These are phyloP conservation scores for Coecobrya sp. DNA, from an alignment of 2,888 invertebrate genomes.

Conservation along the genomic window DNA sequence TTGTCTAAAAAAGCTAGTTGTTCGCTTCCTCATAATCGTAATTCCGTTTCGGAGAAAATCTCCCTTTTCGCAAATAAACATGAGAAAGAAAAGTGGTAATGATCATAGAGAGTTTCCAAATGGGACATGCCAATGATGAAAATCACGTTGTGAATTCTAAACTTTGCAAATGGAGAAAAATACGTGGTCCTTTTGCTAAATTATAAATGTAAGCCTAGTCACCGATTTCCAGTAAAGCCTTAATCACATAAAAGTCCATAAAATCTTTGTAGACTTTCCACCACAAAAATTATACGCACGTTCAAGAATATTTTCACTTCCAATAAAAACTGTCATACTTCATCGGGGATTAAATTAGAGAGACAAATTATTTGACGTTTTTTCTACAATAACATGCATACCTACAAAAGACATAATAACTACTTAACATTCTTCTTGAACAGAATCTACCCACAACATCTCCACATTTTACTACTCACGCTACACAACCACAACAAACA, in stretches of 20 bases:
- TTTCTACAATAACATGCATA: conserved; percentile 11
- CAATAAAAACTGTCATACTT: conserved; percentile 58
- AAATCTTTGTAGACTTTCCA: no score
- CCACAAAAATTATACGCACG: background rate
- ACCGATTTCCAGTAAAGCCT: no score
- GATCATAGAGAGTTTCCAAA: background rate
- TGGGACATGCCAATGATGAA: background rate
- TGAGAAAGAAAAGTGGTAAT: background rate
- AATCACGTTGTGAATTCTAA: background rate
- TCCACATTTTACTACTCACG: conserved; percentile 5
- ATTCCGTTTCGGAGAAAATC: conserved; percentile 16
- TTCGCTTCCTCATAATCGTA: conserved; percentile 59
- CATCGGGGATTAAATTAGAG: conserved; percentile 48
- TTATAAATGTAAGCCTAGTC: no score
- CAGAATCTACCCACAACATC: conserved; percentile 28
- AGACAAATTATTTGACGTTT: conserved; percentile 30
- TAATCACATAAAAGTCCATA: no score
- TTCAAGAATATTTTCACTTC: conserved; percentile 34
- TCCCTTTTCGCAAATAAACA: background rate
- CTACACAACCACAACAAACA: background rate
- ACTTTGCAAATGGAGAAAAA: background rate
- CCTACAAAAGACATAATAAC: conserved; percentile 39
- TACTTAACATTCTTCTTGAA: conserved; percentile 40
- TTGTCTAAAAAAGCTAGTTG: conserved; percentile 46
- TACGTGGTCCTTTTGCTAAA: background rate